Evolutionary conservation across 1,140 invertebrate genomes (phyloP).

Genomic region (Sarcophaga peregrina): DNA sequence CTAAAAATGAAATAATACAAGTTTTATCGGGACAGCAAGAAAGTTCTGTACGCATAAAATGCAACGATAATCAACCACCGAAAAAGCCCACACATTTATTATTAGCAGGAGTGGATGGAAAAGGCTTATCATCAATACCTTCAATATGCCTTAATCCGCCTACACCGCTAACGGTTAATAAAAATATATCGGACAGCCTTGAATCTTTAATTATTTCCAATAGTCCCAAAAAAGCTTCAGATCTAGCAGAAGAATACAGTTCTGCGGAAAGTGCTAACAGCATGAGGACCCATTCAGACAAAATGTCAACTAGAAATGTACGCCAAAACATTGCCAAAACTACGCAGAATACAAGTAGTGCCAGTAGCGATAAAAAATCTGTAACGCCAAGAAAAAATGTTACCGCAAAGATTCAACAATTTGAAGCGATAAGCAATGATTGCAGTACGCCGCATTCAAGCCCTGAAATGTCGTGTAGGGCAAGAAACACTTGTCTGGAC

Average conservation of each 20-base stretch:
- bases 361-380: neutral
- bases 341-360: neutral
- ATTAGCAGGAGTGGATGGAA: neutral
- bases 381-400: neutral
- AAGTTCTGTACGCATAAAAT: neutral
- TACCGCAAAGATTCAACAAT: conserved; percentile 31
- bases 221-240: neutral
- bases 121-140: conserved; percentile 46
- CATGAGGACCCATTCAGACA: conserved; percentile 14
- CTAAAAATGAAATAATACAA: conserved; percentile 45
- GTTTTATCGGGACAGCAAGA: neutral
- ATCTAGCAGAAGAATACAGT: conserved; percentile 14
- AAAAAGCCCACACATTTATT: conserved; percentile 19
- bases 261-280: conserved; percentile 40
- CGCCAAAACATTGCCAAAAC: conserved; percentile 1
- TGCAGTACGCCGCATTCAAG: neutral
- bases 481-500: neutral
- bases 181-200: conserved; percentile 20
- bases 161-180: conserved; percentile 49
- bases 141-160: conserved; percentile 60
- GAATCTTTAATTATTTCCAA: conserved; percentile 18
- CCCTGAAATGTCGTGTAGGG: neutral
- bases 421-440: neutral
- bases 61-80: neutral
- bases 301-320: neutral